Conservation (phyloP, 2,797 vertebrate species). For the Oreonectes daqikongensis region DNA sequence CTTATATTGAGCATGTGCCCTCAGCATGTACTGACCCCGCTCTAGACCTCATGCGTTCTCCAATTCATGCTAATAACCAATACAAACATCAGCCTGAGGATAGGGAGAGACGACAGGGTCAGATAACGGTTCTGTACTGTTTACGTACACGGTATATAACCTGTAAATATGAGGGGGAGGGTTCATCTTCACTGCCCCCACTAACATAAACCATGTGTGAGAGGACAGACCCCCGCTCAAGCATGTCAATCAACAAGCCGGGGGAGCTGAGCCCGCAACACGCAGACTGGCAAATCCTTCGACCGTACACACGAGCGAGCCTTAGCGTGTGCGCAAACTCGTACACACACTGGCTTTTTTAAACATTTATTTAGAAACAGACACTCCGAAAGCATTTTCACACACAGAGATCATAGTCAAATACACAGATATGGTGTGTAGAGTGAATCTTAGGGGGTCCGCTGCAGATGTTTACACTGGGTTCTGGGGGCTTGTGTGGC, state of each 20-base stretch:
- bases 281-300: conserved; percentile 22
- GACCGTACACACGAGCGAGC: not conserved
- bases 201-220: conserved; percentile 59
- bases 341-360: not conserved
- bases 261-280: conserved; percentile 22
- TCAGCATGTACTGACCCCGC: conserved; percentile 41
- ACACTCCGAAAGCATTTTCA: conserved; percentile 22
- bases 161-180: conserved; percentile 49
- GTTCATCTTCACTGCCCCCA: conserved; percentile 46
- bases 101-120: conserved; percentile 25
- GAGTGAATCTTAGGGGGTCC: conserved; percentile 21
- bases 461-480: conserved; percentile 19
- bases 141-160: conserved; percentile 52
- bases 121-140: conserved; percentile 42
- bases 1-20: conserved; percentile 34
- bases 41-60: conserved; percentile 19
- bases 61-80: conserved; percentile 51
- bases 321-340: conserved; percentile 23
- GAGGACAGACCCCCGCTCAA: conserved; percentile 40
- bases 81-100: conserved; percentile 35
- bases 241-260: conserved; percentile 50
- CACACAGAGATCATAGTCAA: conserved; percentile 17
- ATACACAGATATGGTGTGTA: conserved; percentile 34
- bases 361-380: conserved; percentile 39
- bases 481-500: conserved; percentile 22